Evolutionary conservation across 53 echinoderm and acorn worm species (phyloP).

Genomic region (Paelopatides confundens): DNA sequence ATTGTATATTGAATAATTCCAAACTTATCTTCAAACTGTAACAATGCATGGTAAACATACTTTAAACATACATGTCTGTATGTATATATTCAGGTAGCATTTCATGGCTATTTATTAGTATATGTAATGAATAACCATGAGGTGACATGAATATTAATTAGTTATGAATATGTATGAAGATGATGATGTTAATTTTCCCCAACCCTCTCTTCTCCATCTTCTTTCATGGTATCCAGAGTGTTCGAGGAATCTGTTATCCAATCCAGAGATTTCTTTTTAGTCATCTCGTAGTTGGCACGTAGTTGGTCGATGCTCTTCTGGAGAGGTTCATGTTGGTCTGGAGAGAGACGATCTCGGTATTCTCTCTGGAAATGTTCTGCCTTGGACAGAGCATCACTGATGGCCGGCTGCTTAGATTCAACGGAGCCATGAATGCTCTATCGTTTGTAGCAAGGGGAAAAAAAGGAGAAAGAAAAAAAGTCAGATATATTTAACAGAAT

Average conservation of each 20-base stretch:
- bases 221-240: slow-evolving; percentile 69
- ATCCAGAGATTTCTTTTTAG: slow-evolving; percentile 72
- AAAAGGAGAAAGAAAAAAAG: background rate
- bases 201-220: slow-evolving; percentile 93
- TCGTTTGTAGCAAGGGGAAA: background rate
- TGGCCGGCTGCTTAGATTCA: slow-evolving; percentile 77
- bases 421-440: slow-evolving; percentile 65
- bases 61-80: too few species aligned
- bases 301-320: slow-evolving; percentile 85
- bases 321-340: slow-evolving; percentile 87
- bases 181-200: slow-evolving; percentile 61
- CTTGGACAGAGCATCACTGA: slow-evolving; percentile 88
- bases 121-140: slow-evolving; percentile 21
- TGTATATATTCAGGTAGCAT: background rate
- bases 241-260: slow-evolving; percentile 77
- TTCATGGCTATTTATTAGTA: background rate
- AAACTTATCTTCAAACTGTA: background rate
- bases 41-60: too few species aligned
- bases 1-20: too few species aligned
- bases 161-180: background rate
- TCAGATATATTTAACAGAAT: background rate
- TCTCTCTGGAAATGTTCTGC: slow-evolving; percentile 94
- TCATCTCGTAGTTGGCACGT: slow-evolving; percentile 67
- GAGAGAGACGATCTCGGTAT: slow-evolving; percentile 80
- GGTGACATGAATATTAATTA: background rate